Evolutionary conservation across 2,888 invertebrate genomes (phyloP).

Genomic region (Spodoptera littoralis): DNA sequence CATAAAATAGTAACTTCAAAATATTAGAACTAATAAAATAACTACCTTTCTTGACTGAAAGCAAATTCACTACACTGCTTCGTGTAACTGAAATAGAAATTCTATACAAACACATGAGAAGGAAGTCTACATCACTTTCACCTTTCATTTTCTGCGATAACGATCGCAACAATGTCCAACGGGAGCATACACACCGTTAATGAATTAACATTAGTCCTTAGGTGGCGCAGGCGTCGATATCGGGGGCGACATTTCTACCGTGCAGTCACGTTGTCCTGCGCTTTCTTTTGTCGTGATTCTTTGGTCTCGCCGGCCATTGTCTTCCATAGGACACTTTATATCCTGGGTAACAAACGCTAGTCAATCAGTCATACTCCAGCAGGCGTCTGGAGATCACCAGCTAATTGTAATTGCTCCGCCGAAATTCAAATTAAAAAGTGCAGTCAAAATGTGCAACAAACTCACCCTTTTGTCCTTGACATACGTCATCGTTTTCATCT

Average conservation of each 20-base stretch:
- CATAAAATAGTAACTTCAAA: no score
- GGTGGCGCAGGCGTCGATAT: conserved; percentile 66
- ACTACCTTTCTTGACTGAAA: no score
- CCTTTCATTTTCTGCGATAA: conserved; percentile 72
- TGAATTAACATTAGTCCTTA: conserved; percentile 83
- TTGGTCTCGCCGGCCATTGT: conserved; percentile 84
- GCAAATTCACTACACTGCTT: conserved; percentile 1
- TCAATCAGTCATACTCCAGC: conserved; percentile 80
- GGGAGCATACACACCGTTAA: conserved; percentile 77
- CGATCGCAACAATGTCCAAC: conserved; percentile 74
- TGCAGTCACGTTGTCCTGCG: conserved; percentile 84
- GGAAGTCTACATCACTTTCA: conserved; percentile 73
- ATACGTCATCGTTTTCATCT: conserved; percentile 76
- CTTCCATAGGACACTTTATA: conserved; percentile 85
- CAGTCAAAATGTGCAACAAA: conserved; percentile 78
- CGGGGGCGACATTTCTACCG: conserved; percentile 82
- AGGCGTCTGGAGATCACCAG: conserved; percentile 68
- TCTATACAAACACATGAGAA: conserved; percentile 18
- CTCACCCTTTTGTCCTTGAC: conserved; percentile 74
- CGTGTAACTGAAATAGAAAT: conserved; percentile 2
- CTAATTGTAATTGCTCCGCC: conserved; percentile 53
- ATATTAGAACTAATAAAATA: no score
- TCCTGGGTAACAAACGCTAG: conserved; percentile 78
- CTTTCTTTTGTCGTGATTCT: conserved; percentile 84
- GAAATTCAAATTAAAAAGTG: conserved; percentile 51